These are phyloP conservation scores for Erythrocebus patas DNA, from an alignment of 2,113 vertebrate species.

Conservation along the genomic window DNA sequence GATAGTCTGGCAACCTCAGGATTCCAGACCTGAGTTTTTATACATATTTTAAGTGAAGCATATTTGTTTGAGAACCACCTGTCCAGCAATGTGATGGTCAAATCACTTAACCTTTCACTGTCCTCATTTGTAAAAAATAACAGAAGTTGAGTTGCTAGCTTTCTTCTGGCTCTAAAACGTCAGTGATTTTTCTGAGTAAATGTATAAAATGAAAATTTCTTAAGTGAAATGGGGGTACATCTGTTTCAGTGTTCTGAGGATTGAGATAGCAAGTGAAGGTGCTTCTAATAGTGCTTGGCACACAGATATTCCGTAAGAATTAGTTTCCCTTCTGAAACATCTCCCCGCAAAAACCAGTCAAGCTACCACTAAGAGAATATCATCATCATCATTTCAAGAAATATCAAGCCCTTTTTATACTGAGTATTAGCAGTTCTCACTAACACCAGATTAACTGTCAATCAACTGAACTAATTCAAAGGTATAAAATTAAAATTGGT, in stretches of 20 bases:
- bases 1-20: background rate
- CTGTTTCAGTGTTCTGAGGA: background rate
- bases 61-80: background rate
- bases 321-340: background rate
- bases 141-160: background rate
- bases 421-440: background rate
- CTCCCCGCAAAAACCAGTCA: background rate
- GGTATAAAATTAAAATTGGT: background rate
- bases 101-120: background rate
- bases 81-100: background rate
- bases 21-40: background rate
- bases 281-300: background rate
- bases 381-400: background rate
- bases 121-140: background rate
- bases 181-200: background rate
- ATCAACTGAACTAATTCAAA: background rate
- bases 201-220: background rate
- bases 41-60: background rate
- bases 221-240: background rate
- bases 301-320: background rate
- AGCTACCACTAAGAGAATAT: background rate
- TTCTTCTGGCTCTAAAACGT: background rate
- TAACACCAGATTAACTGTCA: background rate
- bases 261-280: background rate
- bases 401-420: background rate